These are phyloP conservation scores for Mastacembelus armatus DNA, from an alignment of 2,797 vertebrate genomes.

Conservation along the genomic window DNA sequence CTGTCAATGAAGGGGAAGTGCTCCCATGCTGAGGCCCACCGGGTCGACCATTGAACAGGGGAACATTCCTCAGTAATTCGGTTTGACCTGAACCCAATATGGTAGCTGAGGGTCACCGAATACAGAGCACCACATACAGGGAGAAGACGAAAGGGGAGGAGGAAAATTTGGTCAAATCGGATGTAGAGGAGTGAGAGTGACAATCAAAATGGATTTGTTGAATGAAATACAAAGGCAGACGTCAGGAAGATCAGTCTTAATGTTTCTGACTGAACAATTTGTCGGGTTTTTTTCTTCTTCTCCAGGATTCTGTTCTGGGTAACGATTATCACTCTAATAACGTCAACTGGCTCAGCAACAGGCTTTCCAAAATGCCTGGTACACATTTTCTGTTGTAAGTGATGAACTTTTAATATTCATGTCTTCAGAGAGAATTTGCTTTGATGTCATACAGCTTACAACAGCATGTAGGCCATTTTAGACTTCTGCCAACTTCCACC, in stretches of 20 bases:
- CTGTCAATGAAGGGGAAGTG: constrained; percentile 77
- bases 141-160: constrained; percentile 33
- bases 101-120: constrained; percentile 66
- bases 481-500: not conserved
- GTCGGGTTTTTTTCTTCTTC: not conserved
- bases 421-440: not conserved
- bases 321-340: constrained; percentile 7
- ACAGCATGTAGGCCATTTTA: not conserved
- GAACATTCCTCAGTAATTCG: constrained; percentile 85
- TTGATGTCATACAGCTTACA: not conserved
- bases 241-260: constrained; percentile 28
- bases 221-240: constrained; percentile 29
- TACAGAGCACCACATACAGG: constrained; percentile 53
- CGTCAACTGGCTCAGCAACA: constrained; percentile 6
- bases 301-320: constrained; percentile 3
- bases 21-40: constrained; percentile 76
- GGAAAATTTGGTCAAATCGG: constrained; percentile 52
- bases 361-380: not conserved
- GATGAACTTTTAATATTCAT: constrained; percentile 2
- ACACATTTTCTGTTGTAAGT: not conserved
- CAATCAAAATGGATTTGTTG: constrained; percentile 25
- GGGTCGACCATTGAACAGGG: constrained; percentile 66
- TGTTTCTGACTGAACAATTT: constrained; percentile 18
- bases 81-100: constrained; percentile 79
- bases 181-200: constrained; percentile 58